Base-by-base conservation (phyloP, 2,797 vertebrate species). In the Melanotaenia pygmaea region DNA sequence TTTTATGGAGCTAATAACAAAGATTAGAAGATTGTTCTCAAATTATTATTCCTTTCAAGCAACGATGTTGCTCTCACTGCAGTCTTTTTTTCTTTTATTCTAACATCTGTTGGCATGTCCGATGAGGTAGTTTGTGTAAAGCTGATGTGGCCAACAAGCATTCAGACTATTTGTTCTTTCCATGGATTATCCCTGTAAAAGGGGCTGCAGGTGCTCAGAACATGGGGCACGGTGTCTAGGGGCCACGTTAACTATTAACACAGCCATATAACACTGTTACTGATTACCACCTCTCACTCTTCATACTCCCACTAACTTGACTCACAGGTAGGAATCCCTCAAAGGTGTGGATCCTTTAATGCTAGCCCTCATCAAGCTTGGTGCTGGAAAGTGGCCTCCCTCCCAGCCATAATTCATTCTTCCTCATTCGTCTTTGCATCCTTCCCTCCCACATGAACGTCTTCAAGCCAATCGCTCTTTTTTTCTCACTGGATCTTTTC, bases 201-300 rank as follows among this genome's bases (percentile, higher is more conserved):
- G 76, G 86, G 88, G 81, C 77, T 92, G 87, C 89, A 91, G 91
- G 91, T 93, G 92, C 83, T 83, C 64, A 64, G 88, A 81, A 80
- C 81, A 69, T 53, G 90, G 92, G 90, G 78, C 82, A 76, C 83
- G 69, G 82, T 61, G 91, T 93, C 86, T 89, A 86, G 90, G 87
- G 83, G 77, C 81, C 70, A 47, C 1, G 92, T 94, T 94, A 95
- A 94, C 77, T 76, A 94, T 95, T 95, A 95, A 95, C 93, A 37
- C 67, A 32, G 73, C 88, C 87, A 88, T 95, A 94, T 94, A 94
- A 94, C 70, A 68, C 71, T 72, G 93, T 95, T 94, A 95, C 93
- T 95, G 89, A 95, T 95, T 95, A 93, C 87, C 73, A 40, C 80
- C 86, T 89, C 79, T 63, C 57, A 84, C 88, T 93, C 89, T 86